phyloP scores from a whole-genome alignment of 2,888 invertebrate species.

The Chydorus sphaericus region DNA sequence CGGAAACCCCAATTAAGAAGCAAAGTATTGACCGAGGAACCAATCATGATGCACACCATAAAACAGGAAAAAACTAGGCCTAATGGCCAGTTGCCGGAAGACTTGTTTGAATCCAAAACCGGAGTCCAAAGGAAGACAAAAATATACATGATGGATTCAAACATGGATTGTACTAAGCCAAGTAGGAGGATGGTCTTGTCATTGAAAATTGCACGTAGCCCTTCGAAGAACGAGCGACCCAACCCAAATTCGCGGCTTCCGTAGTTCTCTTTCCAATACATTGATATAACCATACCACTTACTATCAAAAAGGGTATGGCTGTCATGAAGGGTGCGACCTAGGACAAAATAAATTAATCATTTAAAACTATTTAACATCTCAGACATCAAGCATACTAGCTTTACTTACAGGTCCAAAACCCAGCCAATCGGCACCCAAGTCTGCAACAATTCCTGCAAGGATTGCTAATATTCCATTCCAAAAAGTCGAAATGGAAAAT shows the following conservation, averaged over 20 bases:
- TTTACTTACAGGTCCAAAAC: slow-evolving; percentile 37
- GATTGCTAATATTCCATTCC: slow-evolving; percentile 41
- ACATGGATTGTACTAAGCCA: slow-evolving; percentile 34
- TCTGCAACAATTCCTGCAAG: slow-evolving; percentile 39
- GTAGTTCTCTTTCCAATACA: slow-evolving; percentile 43
- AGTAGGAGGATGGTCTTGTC: slow-evolving; percentile 31
- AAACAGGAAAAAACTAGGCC: slow-evolving; percentile 42
- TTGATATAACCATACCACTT: slow-evolving; percentile 34
- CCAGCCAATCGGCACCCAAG: slow-evolving; percentile 33
- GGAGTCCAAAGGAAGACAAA: slow-evolving; percentile 47
- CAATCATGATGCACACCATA: slow-evolving; percentile 42
- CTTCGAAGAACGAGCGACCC: slow-evolving; percentile 29
- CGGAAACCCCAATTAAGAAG: slow-evolving; percentile 24
- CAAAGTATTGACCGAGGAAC: slow-evolving; percentile 37
- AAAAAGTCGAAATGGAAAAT: slow-evolving; percentile 39
- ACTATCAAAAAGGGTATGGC: slow-evolving; percentile 39
- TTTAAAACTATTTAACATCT: too few relatives aligned
- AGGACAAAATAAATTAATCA: too few relatives aligned
- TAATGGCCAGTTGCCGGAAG: slow-evolving; percentile 33
- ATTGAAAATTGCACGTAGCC: slow-evolving; percentile 29
- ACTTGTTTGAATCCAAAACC: slow-evolving; percentile 28
- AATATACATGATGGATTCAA: slow-evolving; percentile 41
- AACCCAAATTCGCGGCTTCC: slow-evolving; percentile 24
- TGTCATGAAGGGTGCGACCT: slow-evolving; percentile 42
- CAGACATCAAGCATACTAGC: too few relatives aligned